phyloP scores from a whole-genome alignment of 2,797 vertebrate species.

The Bovichtus variegatus region DNA sequence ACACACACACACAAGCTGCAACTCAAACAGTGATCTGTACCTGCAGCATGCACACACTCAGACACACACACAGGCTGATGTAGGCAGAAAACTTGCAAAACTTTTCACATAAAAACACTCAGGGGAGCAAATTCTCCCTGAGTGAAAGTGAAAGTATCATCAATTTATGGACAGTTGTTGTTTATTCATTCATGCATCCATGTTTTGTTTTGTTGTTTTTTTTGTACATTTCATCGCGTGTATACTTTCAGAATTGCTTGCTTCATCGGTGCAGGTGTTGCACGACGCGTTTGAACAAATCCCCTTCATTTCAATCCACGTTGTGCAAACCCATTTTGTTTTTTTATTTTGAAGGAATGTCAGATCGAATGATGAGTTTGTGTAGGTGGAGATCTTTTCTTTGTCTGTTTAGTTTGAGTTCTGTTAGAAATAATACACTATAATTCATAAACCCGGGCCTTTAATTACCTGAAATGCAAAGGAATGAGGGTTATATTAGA shows the following conservation, averaged over 20 bases:
- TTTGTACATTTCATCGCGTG: not conserved
- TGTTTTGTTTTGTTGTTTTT: no score
- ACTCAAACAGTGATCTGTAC: no score
- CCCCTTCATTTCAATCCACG: not conserved
- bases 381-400: no score
- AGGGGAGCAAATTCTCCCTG: no score
- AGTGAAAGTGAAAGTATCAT: not conserved
- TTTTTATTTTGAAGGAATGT: not conserved
- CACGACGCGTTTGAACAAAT: not conserved
- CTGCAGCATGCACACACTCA: no score
- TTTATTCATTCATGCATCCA: no score
- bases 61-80: not conserved
- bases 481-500: not conserved
- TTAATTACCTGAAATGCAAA: not conserved
- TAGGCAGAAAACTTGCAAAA: slow-evolving; percentile 17
- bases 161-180: no score
- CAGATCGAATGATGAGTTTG: not conserved
- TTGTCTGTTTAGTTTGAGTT: not conserved
- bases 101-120: not conserved
- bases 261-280: not conserved
- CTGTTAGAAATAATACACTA: not conserved
- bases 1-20: slow-evolving; percentile 7
- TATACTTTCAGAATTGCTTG: not conserved
- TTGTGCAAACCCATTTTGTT: not conserved
- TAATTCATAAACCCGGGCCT: not conserved